Percentiles rank a stretch among this genome's conserved stretches.
phyloP scores from a whole-genome alignment of 2,113 vertebrate genomes.

The Dunckerocampus dactyliophorus region DNA sequence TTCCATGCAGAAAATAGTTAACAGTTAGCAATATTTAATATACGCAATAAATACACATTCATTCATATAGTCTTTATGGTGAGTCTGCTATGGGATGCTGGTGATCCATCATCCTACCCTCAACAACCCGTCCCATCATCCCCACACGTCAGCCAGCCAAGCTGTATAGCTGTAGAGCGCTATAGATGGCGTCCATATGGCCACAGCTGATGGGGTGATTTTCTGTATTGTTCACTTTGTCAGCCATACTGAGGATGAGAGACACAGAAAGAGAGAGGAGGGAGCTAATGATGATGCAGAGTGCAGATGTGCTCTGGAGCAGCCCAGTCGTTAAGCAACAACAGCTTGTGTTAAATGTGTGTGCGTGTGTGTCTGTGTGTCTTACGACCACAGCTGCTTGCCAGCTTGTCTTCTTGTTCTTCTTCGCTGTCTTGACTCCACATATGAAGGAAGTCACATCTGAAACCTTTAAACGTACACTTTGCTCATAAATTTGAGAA shows the following conservation, averaged over 20 bases:
- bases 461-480: background rate
- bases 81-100: background rate
- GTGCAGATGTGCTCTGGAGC: slow-evolving; percentile 75
- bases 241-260: slow-evolving; percentile 72
- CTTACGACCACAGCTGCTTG: slow-evolving; percentile 64
- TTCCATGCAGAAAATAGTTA: no score
- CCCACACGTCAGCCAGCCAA: slow-evolving; percentile 26
- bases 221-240: slow-evolving; percentile 81
- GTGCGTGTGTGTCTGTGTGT: slow-evolving; percentile 28
- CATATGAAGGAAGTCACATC: slow-evolving; percentile 5
- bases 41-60: no score
- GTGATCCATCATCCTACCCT: slow-evolving; percentile 9
- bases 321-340: slow-evolving; percentile 70
- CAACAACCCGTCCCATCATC: slow-evolving; percentile 9
- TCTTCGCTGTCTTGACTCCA: slow-evolving; percentile 28
- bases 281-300: slow-evolving; percentile 77
- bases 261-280: slow-evolving; percentile 17
- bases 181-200: slow-evolving; percentile 79
- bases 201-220: slow-evolving; percentile 76
- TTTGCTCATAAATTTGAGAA: background rate
- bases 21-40: no score
- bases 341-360: slow-evolving; percentile 61
- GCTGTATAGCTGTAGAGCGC: slow-evolving; percentile 26
- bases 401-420: slow-evolving; percentile 63
- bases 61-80: no score